These are phyloP conservation scores for Scaptomyza hsui DNA, from an alignment of 1,140 invertebrate species.

Conservation along the genomic window DNA sequence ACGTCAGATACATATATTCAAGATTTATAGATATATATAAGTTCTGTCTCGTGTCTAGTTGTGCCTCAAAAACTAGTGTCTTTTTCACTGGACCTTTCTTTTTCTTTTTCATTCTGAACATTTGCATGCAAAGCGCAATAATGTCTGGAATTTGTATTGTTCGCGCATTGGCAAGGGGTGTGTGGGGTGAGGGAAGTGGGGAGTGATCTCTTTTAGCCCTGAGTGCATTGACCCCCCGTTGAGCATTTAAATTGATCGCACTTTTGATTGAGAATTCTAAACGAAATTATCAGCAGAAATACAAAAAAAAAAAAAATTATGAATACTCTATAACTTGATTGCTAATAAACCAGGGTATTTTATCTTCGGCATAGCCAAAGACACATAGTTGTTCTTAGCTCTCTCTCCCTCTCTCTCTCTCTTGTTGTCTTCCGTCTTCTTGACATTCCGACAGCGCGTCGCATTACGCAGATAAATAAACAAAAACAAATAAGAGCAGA, in stretches of 20 bases:
- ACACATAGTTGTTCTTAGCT: neutral
- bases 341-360: neutral
- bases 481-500: constrained; percentile 25
- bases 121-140: constrained; percentile 48
- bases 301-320: too few relatives aligned
- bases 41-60: too few relatives aligned
- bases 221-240: constrained; percentile 13
- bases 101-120: too few relatives aligned
- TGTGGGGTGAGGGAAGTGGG: too few relatives aligned
- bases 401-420: neutral
- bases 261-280: too few relatives aligned
- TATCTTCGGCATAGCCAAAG: neutral
- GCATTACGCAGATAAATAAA: constrained; percentile 54
- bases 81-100: too few relatives aligned
- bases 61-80: too few relatives aligned
- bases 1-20: too few relatives aligned
- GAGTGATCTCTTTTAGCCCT: neutral
- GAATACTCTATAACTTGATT: too few relatives aligned
- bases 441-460: constrained; percentile 46
- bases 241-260: too few relatives aligned
- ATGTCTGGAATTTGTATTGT: constrained; percentile 51
- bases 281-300: too few relatives aligned
- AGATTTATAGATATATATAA: too few relatives aligned
- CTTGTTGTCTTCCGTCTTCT: constrained; percentile 21
- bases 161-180: constrained; percentile 1